These are phyloP conservation scores for Limnephilus lunatus DNA, from an alignment of 2,888 invertebrate genomes.

Conservation along the genomic window DNA sequence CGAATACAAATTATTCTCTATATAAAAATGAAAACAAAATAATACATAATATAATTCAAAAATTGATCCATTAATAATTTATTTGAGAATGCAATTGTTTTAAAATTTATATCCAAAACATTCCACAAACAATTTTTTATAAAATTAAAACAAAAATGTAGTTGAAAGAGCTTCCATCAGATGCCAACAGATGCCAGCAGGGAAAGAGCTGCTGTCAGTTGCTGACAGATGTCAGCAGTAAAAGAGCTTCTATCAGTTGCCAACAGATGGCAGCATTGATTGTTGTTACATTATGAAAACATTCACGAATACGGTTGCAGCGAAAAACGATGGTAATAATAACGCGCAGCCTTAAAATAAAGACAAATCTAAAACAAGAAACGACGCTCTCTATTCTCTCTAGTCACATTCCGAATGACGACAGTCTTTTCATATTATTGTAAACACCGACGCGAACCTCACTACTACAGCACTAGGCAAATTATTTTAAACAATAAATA, in stretches of 20 bases:
- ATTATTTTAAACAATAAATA: slow-evolving; percentile 16
- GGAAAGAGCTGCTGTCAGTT: too few relatives aligned
- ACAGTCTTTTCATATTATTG: slow-evolving; percentile 4
- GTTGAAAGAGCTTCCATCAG: too few relatives aligned
- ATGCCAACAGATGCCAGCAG: too few relatives aligned
- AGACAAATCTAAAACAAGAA: not conserved
- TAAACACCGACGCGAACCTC: not conserved
- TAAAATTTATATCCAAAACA: not conserved
- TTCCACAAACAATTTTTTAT: not conserved
- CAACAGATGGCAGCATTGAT: not conserved
- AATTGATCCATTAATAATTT: not conserved
- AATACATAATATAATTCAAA: not conserved
- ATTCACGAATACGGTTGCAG: not conserved
- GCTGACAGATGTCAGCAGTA: too few relatives aligned
- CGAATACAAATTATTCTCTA: not conserved
- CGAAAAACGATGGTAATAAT: not conserved
- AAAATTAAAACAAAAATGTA: not conserved
- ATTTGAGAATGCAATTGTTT: not conserved
- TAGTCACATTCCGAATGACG: slow-evolving; percentile 19
- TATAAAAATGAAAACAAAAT: not conserved
- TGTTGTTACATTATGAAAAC: not conserved
- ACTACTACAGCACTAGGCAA: slow-evolving; percentile 10
- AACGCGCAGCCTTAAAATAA: not conserved
- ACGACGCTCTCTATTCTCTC: not conserved
- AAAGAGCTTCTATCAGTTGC: too few relatives aligned